phyloP scores from a whole-genome alignment of 2,113 vertebrate species.

The Dolichallabes microphthalmus region DNA sequence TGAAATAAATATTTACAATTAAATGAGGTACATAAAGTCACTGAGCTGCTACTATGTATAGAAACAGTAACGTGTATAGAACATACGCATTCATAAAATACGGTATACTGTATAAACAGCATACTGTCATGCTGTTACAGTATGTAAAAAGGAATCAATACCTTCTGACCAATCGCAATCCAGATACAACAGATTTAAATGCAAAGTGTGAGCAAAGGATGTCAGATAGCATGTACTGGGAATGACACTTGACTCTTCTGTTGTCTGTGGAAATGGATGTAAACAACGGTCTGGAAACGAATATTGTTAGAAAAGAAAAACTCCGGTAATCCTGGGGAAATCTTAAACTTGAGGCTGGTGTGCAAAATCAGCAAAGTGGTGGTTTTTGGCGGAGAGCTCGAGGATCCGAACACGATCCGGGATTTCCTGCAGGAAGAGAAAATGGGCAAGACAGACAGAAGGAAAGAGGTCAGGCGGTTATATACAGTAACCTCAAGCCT shows the following conservation, averaged over 20 bases:
- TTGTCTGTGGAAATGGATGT: background rate
- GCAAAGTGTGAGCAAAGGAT: background rate
- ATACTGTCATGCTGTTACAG: background rate
- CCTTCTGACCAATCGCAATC: background rate
- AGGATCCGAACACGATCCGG: conserved; percentile 87
- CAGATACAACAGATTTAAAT: background rate
- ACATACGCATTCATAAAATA: background rate
- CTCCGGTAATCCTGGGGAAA: background rate
- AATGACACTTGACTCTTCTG: background rate
- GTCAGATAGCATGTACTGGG: background rate
- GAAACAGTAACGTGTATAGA: background rate
- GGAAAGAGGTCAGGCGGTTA: conserved; percentile 23
- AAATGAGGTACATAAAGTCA: background rate
- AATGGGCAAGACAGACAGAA: conserved; percentile 19
- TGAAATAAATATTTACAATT: background rate
- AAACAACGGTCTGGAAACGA: background rate
- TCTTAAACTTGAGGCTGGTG: conserved; percentile 89
- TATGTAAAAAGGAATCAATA: background rate
- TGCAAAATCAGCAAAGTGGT: conserved; percentile 85
- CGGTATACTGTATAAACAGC: background rate
- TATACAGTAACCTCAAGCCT: conserved; percentile 19
- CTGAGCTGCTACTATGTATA: background rate
- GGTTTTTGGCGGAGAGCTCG: conserved; percentile 82
- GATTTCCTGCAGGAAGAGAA: conserved; percentile 78
- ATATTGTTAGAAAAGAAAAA: background rate